A percentile compares a stretch with the other conserved stretches of the same genome.
phyloP scores from a whole-genome alignment of 2,797 vertebrate genomes.

The Sebastes nivosus region DNA sequence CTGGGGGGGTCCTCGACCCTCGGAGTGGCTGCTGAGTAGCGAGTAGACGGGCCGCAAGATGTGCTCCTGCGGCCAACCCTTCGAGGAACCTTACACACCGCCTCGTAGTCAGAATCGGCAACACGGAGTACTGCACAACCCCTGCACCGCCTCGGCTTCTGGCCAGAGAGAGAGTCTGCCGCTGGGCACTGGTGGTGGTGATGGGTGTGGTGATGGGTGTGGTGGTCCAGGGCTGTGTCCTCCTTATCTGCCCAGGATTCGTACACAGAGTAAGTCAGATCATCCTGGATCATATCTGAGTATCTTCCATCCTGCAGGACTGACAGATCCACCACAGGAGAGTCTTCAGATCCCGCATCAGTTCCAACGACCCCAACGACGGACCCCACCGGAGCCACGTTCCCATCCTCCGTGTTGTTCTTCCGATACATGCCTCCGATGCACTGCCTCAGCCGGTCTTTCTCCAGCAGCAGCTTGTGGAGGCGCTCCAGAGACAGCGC shows the following conservation, averaged over 20 bases:
- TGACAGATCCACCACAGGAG: conserved; percentile 80
- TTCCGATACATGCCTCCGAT: conserved; percentile 88
- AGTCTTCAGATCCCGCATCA: conserved; percentile 51
- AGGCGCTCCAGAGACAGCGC: conserved; percentile 89
- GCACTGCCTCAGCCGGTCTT: conserved; percentile 91
- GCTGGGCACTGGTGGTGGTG: conserved; percentile 59
- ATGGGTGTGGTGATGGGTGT: conserved; percentile 24
- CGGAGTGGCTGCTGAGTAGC: conserved; percentile 71
- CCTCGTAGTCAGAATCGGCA: conserved; percentile 93
- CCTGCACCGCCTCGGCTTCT: conserved; percentile 85
- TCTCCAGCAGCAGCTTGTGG: conserved; percentile 91
- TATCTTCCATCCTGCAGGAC: conserved; percentile 84
- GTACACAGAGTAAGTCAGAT: conserved; percentile 89
- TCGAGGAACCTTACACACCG: conserved; percentile 92
- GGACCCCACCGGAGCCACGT: neutral
- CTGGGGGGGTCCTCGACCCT: conserved; percentile 76
- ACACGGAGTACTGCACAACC: conserved; percentile 89
- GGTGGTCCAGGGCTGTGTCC: conserved; percentile 57
- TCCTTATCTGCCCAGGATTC: conserved; percentile 92
- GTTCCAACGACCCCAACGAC: conserved; percentile 8
- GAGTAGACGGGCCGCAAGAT: conserved; percentile 85
- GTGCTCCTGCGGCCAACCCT: conserved; percentile 86
- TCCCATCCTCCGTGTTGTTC: conserved; percentile 80
- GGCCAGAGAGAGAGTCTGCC: conserved; percentile 61
- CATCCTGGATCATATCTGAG: conserved; percentile 88